Base-by-base conservation (phyloP, 2,113 vertebrate genomes). In the rat (Rattus norvegicus) region DNA sequence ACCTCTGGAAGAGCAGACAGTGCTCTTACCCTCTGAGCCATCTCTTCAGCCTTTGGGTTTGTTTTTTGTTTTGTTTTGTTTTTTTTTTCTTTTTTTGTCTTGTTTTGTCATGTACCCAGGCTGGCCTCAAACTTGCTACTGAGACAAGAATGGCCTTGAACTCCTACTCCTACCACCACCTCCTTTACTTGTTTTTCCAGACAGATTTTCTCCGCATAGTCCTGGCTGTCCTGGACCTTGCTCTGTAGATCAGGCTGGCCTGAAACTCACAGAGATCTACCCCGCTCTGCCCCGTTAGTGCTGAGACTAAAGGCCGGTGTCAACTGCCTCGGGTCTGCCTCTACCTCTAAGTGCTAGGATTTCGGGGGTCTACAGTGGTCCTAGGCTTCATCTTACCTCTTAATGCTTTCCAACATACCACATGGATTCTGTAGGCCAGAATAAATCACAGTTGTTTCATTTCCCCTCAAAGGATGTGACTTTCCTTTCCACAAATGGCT, bases 401-500 rank as follows among this genome's bases (percentile, higher is more conserved):
- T 24, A 43, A 30, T 88, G 69, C 52, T 65, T 86, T 91, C 10
- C 54, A 70, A 56, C 7, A 90, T 30, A 83, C 56, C 56, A 90
- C 30, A 30, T 2, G 56, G 96, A 94, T 63, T 69, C 56, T 2
- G 0, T 92, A 84, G 73, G 30, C 79, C 94, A 93, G 93, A 95
- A 97, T 92, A 94, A 95, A 94, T 95, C 90, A 43, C 43, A 52
- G n/a, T 92, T 94, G 69, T 91, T 91, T 96, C 90, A 90, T 92
- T 97, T 96, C 47, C 79, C 94, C 88, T 96, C 94, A 80, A 94
- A 95, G 77, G 83, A 95, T 88, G 87, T 96, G 94, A 95, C 43
- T 90, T 97, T 80, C 83, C 89, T 84, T 79, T 96, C 77, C 77
- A 86, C 89, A 92, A 87, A 95, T 63, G 89, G 86, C 85, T 97